phyloP scores from a whole-genome alignment of 1,140 invertebrate species.

The Drosophila simulans region DNA sequence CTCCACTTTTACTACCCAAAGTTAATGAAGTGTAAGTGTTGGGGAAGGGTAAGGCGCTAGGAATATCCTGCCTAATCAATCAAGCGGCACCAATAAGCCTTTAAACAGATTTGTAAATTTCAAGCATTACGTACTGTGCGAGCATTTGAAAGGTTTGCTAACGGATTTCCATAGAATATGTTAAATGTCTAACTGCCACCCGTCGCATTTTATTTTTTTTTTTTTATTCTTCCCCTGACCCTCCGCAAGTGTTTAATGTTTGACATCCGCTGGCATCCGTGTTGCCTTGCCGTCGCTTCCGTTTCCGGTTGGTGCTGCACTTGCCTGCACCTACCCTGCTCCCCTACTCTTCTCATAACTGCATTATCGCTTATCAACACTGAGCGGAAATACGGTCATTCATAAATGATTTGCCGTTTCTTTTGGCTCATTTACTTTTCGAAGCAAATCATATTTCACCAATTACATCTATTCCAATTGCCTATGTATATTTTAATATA shows the following conservation, averaged over 20 bases:
- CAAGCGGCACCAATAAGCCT: constrained; percentile 29
- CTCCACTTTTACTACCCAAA: constrained; percentile 22
- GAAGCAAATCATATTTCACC: not conserved
- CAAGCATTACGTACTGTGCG: not conserved
- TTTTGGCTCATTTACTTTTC: not conserved
- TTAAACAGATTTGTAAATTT: constrained; percentile 31
- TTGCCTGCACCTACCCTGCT: not conserved
- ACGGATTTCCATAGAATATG: constrained; percentile 39
- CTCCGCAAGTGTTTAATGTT: constrained; percentile 49
- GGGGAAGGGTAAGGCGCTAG: too few species aligned
- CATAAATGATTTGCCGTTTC: not conserved
- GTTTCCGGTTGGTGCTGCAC: constrained; percentile 54
- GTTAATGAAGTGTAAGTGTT: constrained; percentile 24
- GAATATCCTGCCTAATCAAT: constrained; percentile 20
- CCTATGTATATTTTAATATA: not conserved
- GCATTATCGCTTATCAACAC: constrained; percentile 20
- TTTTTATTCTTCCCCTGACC: constrained; percentile 21
- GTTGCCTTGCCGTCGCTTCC: constrained; percentile 53
- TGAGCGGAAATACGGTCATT: constrained; percentile 13
- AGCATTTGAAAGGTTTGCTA: constrained; percentile 18
- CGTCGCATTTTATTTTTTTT: not conserved
- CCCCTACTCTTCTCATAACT: not conserved
- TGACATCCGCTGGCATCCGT: constrained; percentile 57
- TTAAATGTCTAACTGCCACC: constrained; percentile 5
- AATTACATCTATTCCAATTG: not conserved